Evolutionary conservation across 2,888 invertebrate genomes (phyloP), one percentile per base, ranked within the genome.

Genomic region (Dione juno): DNA sequence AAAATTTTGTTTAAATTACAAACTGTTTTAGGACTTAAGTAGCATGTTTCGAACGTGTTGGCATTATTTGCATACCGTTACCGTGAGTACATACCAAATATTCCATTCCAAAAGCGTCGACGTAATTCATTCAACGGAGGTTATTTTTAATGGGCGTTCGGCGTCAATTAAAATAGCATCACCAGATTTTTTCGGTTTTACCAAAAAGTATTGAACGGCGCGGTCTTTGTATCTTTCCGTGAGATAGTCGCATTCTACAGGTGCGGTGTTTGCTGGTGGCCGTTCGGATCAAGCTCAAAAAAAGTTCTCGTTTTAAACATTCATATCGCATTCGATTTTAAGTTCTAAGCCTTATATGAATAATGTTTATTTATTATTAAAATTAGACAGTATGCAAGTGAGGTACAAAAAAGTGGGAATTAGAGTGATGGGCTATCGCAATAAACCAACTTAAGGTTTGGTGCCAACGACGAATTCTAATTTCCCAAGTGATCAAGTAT

Each of bases 111-210:
- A 85, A 84, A 87, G 82, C 81, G 80, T 82, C 84, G 54, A 76
- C 11, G 89, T 89, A 90, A 89, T 87, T 90, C 81, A 86, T 82
- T 82, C 81, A 77, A 77, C 80, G 77, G 80, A 85, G 83, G 84
- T 81, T 83, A 82, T 87, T 87, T 73, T 86, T 84, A 87, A 85
- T 77, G 82, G 81, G 82, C 81, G 76, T 78, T 84, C 85, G 82
- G 78, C 86, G 88, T 91, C 90, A 92, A 92, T 93, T 92, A 92
- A 92, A 92, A 92, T 92, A 88, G 84, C 88, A 84, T 83, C 75
- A 82, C 73, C 71, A 76, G 77, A 75, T 78, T 80, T 84, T 87
- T 83, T 80, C 76, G 78, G 77, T 81, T 83, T 79, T 78, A 80
- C 78, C 81, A 84, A 86, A 87, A 88, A 88, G 86, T 86, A 86